Conservation (phyloP, 1,140 invertebrate genomes). For the Euwallacea fornicatus region DNA sequence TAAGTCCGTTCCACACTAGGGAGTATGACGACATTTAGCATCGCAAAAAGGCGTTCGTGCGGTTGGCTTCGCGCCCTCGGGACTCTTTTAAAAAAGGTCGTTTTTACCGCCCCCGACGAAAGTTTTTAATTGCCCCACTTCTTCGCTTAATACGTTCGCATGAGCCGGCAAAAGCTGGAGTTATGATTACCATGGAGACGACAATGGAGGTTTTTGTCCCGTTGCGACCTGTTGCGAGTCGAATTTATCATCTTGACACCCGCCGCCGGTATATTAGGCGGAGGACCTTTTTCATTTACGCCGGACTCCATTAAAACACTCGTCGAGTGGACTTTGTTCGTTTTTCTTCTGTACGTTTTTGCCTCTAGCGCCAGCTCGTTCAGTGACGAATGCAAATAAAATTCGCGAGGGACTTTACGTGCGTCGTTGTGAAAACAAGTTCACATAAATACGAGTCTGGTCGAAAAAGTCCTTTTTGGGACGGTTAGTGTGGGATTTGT, state of each 20-base stretch:
- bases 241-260: slow-evolving; percentile 38
- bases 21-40: background rate
- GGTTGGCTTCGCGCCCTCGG: slow-evolving; percentile 18
- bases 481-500: no score
- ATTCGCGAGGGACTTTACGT: no score
- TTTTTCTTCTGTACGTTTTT: background rate
- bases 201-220: slow-evolving; percentile 35
- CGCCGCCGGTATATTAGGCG: slow-evolving; percentile 27
- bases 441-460: no score
- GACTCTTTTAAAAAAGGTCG: slow-evolving; percentile 20
- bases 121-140: slow-evolving; percentile 35
- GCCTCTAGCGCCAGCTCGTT: background rate
- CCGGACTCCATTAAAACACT: slow-evolving; percentile 32
- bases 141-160: slow-evolving; percentile 32
- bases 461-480: no score
- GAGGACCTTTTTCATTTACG: slow-evolving; percentile 36
- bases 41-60: slow-evolving; percentile 10
- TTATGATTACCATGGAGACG: slow-evolving; percentile 35
- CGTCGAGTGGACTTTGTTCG: background rate
- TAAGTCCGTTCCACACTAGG: background rate
- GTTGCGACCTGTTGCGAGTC: slow-evolving; percentile 31
- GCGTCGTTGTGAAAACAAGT: no score
- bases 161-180: slow-evolving; percentile 27
- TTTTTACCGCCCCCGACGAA: slow-evolving; percentile 21
- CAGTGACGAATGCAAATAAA: background rate